Percentiles rank a stretch among this genome's conserved stretches.
Conservation (phyloP, 2,888 invertebrate species). For the Netelia virgata region DNA sequence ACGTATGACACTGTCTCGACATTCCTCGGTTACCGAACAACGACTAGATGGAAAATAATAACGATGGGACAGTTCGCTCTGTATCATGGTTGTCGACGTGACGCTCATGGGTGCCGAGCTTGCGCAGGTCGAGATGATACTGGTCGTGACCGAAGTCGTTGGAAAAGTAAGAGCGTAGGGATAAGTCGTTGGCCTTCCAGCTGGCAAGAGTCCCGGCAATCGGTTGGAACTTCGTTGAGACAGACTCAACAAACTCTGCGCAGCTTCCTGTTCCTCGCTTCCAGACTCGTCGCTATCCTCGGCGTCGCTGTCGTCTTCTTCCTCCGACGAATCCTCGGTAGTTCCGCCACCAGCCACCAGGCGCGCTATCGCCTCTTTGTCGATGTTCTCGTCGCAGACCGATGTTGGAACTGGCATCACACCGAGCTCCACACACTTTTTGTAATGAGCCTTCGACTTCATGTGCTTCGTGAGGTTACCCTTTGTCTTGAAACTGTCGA, state of each 20-base stretch:
- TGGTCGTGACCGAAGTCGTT: conserved; percentile 72
- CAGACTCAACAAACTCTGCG: conserved; percentile 92
- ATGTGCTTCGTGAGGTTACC: conserved; percentile 99
- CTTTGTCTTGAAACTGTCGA: conserved; percentile 97
- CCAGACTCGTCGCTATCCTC: conserved; percentile 83
- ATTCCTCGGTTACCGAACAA: conserved; percentile 70
- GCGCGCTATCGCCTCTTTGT: conserved; percentile 86
- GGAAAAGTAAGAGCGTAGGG: conserved; percentile 86
- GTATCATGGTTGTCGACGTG: conserved; percentile 74
- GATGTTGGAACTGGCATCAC: conserved; percentile 90
- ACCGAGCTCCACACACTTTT: conserved; percentile 94
- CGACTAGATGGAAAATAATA: conserved; percentile 84
- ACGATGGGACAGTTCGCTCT: conserved; percentile 79
- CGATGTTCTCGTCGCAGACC: conserved; percentile 88
- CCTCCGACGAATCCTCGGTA: conserved; percentile 85
- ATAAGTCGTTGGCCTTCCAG: conserved; percentile 89
- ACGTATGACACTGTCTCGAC: conserved; percentile 75
- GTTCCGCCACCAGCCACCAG: conserved; percentile 87
- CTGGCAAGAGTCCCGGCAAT: conserved; percentile 87
- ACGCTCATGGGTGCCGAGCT: conserved; percentile 64
- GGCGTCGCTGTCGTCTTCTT: conserved; percentile 79
- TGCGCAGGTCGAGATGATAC: conserved; percentile 39
- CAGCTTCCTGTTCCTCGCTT: conserved; percentile 92
- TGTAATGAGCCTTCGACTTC: conserved; percentile 99
- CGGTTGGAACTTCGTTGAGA: conserved; percentile 86